Base-by-base conservation (phyloP, 2,113 vertebrate species). In the Myxocyprinus asiaticus region DNA sequence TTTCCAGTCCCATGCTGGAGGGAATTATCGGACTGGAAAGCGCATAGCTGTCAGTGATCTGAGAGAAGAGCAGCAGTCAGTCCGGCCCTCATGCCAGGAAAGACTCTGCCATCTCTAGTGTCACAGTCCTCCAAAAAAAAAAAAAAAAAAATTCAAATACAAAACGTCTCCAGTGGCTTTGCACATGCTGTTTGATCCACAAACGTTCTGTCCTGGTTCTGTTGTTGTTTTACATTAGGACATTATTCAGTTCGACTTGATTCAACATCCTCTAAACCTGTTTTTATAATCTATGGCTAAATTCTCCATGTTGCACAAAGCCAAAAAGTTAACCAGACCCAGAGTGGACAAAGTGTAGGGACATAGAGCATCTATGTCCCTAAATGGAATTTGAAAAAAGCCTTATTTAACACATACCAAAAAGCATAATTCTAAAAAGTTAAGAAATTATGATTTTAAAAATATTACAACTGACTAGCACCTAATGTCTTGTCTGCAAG, bases 11-110 rank as follows among this genome's bases (percentile, higher is more conserved):
- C 43, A 59, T 68, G 76, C 64, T 63, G 55, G 47, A 75, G 55
- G 58, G 44, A 77, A 75, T 71, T 68, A 76, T 62, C 51, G 43
- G 67, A 79, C 65, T 70, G 75, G 65, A 77, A 74, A 81, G 67
- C 7, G 9, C 50, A 74, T 80, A 82, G 80, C 76, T 81, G 79
- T 79, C 79, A 76, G 67, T 22, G 59, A 73, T 68, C 44, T 58
- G 68, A 74, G 65, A 67, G 70, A 71, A 58, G 33, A 69, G 43
- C 47, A 53, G 50, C 68, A 11, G 56, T 63, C 55, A 69, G 44
- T 50, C 22, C 58, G 9, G 14, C 47, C 48, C 44, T 12, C 50
- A 12, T 47, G 17, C 50, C 53, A 22, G 11, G 14, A 33, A 33
- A 33, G 22, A 33, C 22, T 33, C 22, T 33, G 22, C 22, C 22